Percentiles rank a stretch among this genome's conserved stretches.
Conservation (phyloP, 2,888 invertebrate genomes). For the Myopa testacea region DNA sequence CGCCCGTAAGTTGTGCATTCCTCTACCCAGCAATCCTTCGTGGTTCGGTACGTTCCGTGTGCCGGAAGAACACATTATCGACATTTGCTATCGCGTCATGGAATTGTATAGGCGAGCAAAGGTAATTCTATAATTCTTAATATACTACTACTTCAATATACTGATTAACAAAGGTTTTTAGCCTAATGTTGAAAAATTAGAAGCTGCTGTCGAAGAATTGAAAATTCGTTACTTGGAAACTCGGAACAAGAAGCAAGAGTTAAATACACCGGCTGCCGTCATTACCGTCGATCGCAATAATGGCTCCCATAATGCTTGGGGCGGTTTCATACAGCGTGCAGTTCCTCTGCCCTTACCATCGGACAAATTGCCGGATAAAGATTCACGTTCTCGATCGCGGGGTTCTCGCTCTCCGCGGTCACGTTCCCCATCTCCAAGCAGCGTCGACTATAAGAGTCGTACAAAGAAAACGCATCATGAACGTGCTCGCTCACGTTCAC, state of each 20-base stretch:
- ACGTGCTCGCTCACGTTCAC: constrained; percentile 58
- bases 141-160: background rate
- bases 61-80: constrained; percentile 83
- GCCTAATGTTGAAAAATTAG: constrained; percentile 79
- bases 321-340: constrained; percentile 74
- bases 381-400: constrained; percentile 61
- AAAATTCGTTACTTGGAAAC: constrained; percentile 76
- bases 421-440: constrained; percentile 55
- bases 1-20: constrained; percentile 86
- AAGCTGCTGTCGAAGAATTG: constrained; percentile 80
- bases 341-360: constrained; percentile 60
- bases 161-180: constrained; percentile 52
- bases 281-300: constrained; percentile 72
- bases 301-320: constrained; percentile 76
- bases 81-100: constrained; percentile 85
- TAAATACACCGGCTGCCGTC: constrained; percentile 65
- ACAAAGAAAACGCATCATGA: constrained; percentile 58
- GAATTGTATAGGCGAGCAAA: constrained; percentile 86
- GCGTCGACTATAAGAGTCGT: constrained; percentile 48
- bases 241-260: constrained; percentile 65
- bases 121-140: constrained; percentile 62
- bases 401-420: constrained; percentile 51
- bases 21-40: constrained; percentile 86
- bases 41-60: constrained; percentile 93
- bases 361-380: constrained; percentile 61